Evolutionary conservation across 2,797 vertebrate genomes (phyloP), one percentile per base, ranked within the genome.

Genomic region (Anabas testudineus): DNA sequence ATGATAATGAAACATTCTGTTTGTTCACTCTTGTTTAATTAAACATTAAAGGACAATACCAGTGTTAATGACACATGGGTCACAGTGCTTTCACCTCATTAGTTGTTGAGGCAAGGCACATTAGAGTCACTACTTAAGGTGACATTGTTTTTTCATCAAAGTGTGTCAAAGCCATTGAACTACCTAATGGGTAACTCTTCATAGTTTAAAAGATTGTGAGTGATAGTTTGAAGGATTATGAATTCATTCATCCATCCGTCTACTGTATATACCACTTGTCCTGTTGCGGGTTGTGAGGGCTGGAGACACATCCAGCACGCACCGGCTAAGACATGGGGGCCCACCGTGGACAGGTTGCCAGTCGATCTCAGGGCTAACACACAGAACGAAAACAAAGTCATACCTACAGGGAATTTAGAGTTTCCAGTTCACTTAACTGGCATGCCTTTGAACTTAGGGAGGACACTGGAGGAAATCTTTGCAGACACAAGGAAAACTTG

Each of bases 351-450:
- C 76, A 84, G 78, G 72, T 61, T 71, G 69, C 78, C 72, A 77
- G 78, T 79, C 53, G 12, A 53, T 72, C 72, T 79, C 65, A 42
- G 26, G 57, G 49, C 53, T 61, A 52, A 78, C 52, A 53, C 54
- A 56, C 52, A 62, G 56, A 71, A 69, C 65, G 65, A 77, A 84
- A 84, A 82, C 65, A 81, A 83, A 84, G 75, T 70, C 66, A 9
- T 77, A 67, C 59, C 80, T 78, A 49, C 53, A 55, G 78, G 81
- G 85, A 82, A 80, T 85, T 81, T 57, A 21, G 36, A 67, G 62
- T 81, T 88, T 83, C 77, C 73, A 83, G 74, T 79, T 79, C 67
- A 72, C 74, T 70, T 79, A 71, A 67, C 80, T 76, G 47, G 49
- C 67, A 76, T 74, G 56, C 77, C 71, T 85, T 82, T 80, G 47